phyloP scores from a whole-genome alignment of 2,888 invertebrate species.

The Pedicia rivosa region DNA sequence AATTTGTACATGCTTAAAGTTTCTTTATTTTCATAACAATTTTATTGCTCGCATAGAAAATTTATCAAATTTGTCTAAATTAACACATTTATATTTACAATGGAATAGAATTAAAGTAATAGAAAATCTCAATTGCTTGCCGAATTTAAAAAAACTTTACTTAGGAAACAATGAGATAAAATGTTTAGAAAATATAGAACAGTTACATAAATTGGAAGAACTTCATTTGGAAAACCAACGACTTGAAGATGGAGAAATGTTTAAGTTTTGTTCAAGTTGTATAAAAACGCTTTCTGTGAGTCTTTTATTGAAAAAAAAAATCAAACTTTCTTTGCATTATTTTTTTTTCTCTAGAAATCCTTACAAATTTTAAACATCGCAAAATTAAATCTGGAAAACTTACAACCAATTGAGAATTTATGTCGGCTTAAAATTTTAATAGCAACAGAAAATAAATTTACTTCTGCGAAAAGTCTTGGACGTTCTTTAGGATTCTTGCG shows the following conservation, averaged over 20 bases:
- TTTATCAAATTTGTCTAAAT: constrained; percentile 41
- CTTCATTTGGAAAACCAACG: constrained; percentile 52
- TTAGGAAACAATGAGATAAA: constrained; percentile 49
- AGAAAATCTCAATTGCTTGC: constrained; percentile 43
- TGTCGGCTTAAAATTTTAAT: constrained; percentile 36
- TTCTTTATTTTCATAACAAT: constrained; percentile 69
- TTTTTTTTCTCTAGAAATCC: constrained; percentile 32
- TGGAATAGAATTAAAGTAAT: constrained; percentile 60
- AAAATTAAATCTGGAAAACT: constrained; percentile 40
- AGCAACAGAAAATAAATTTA: constrained; percentile 40
- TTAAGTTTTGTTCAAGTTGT: constrained; percentile 52
- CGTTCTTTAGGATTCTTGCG: constrained; percentile 35
- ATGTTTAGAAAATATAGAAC: constrained; percentile 52
- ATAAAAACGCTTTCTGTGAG: constrained; percentile 40
- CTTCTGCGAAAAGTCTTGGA: constrained; percentile 32
- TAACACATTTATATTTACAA: constrained; percentile 56
- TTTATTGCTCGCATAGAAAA: constrained; percentile 58
- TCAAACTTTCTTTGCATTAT: background rate
- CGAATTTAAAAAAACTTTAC: constrained; percentile 61
- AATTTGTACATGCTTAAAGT: constrained; percentile 34
- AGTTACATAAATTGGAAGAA: constrained; percentile 41
- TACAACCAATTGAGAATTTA: constrained; percentile 36
- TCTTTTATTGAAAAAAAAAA: background rate
- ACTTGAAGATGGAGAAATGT: constrained; percentile 34
- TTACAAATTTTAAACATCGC: constrained; percentile 45